Base-by-base conservation (phyloP, 2,113 vertebrate genomes). In the Australoheros scitulus region DNA sequence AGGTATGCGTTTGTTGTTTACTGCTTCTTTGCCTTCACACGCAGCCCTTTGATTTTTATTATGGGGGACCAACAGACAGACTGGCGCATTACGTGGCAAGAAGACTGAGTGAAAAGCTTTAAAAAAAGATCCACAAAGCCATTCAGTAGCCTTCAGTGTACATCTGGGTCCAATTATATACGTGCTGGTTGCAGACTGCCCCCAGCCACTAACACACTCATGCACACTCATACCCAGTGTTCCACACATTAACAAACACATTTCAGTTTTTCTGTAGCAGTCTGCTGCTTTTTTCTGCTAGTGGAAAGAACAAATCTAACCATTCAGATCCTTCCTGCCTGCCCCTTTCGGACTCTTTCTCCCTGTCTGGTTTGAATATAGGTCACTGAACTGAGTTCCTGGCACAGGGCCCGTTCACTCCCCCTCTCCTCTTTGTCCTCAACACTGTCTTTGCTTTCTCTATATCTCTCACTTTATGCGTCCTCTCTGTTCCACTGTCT, bases 361-460 rank as follows among this genome's bases (percentile, higher is more conserved):
- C 64, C 32, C 72, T 68, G 26, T 84, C 82, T 7, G 13, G 76
- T 81, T 81, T 90, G 82, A 91, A 94, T 93, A 87, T 93, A 93
- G 93, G 94, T 92, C 93, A 93, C 78, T 77, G 83, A 89, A 81
- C 86, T 84, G 84, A 88, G 84, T 85, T 90, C 18, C 70, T 94
- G 92, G 91, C 87, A 17, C 50, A 9, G 2, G 61, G 38, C 92
- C 86, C 63, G 63, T 43, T 60, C 80, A 63, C 68, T 70, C 78
- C 82, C 15, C 41, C 80, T 18, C 17, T 38, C 38, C 74, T 13
- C 36, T n/a, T 17, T n/a, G 6, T 58, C 70, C 65, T 52, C 41
- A 80, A 64, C 65, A 24, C 43, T 77, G 77, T 14, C 72, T 76
- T 32, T n/a, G 68, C 7, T 15, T 32, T 70, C 15, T 24, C 26